Percentiles rank a stretch among this genome's conserved stretches.
These are phyloP conservation scores for Macrotis lagotis DNA, from an alignment of 2,113 vertebrate species.

Conservation along the genomic window DNA sequence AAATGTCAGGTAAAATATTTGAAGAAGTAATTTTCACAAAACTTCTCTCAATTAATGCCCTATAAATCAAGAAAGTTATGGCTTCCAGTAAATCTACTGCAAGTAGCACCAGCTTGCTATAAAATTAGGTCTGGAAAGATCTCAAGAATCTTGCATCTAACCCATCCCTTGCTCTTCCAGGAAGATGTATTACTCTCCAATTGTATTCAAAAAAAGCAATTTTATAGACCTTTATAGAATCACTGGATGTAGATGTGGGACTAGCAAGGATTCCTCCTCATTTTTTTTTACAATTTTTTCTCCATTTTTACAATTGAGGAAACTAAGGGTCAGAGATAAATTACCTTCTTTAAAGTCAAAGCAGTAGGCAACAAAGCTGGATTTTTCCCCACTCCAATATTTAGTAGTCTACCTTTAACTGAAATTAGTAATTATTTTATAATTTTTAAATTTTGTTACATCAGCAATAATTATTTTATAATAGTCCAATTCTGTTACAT, in stretches of 20 bases:
- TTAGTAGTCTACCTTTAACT: constrained; percentile 1
- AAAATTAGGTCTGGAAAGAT: background rate
- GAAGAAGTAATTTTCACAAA: background rate
- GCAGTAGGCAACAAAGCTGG: background rate
- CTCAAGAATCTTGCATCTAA: background rate
- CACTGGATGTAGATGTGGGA: background rate
- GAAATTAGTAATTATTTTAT: background rate
- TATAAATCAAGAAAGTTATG: background rate
- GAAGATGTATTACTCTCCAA: background rate
- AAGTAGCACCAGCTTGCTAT: background rate
- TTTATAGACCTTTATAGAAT: background rate
- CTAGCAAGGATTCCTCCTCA: too few species aligned
- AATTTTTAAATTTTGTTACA: background rate
- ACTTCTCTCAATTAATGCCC: constrained; percentile 10
- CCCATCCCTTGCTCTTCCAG: background rate
- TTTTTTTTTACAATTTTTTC: too few species aligned
- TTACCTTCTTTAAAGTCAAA: background rate
- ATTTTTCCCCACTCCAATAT: background rate
- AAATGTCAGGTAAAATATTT: constrained; percentile 8
- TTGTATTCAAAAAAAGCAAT: background rate
- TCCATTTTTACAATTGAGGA: background rate
- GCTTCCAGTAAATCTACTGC: background rate
- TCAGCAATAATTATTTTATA: too few species aligned
- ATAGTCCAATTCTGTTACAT: background rate
- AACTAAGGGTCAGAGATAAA: background rate